Conservation (phyloP, 2,888 invertebrate genomes). For the Allacma fusca region DNA sequence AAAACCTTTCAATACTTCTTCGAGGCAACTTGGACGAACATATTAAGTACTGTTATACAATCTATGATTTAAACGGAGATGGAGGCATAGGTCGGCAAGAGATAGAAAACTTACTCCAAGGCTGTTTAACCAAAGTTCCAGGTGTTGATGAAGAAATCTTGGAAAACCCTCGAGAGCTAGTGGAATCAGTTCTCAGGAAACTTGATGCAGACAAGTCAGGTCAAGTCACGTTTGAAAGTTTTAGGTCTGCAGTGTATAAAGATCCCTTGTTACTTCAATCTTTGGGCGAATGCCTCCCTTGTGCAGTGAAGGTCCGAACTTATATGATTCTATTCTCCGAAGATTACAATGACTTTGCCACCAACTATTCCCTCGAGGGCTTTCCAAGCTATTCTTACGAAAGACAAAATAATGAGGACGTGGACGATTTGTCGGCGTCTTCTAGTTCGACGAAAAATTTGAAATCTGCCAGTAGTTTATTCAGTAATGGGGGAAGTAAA, state of each 20-base stretch:
- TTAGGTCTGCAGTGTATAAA: slow-evolving; percentile 72
- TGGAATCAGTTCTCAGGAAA: slow-evolving; percentile 79
- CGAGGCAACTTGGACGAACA: slow-evolving; percentile 76
- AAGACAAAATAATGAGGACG: no score
- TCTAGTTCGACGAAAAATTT: no score
- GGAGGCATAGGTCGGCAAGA: slow-evolving; percentile 83
- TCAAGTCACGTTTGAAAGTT: slow-evolving; percentile 77
- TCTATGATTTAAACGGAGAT: slow-evolving; percentile 83
- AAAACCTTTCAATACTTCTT: slow-evolving; percentile 76
- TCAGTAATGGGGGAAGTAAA: no score
- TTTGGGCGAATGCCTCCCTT: slow-evolving; percentile 82
- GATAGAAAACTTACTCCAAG: slow-evolving; percentile 79
- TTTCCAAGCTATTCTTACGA: no score
- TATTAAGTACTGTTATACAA: slow-evolving; percentile 75
- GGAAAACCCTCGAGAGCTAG: slow-evolving; percentile 79
- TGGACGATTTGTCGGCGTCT: no score
- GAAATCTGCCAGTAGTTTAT: no score
- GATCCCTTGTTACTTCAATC: slow-evolving; percentile 82
- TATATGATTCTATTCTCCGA: background rate
- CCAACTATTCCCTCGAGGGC: slow-evolving; percentile 6
- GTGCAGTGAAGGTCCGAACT: background rate
- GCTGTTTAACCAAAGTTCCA: slow-evolving; percentile 59
- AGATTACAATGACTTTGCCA: background rate
- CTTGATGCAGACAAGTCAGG: slow-evolving; percentile 84
- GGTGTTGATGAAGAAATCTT: slow-evolving; percentile 80